Evolutionary conservation across 2,113 vertebrate species (phyloP).

Genomic region (Cyrtonyx montezumae): DNA sequence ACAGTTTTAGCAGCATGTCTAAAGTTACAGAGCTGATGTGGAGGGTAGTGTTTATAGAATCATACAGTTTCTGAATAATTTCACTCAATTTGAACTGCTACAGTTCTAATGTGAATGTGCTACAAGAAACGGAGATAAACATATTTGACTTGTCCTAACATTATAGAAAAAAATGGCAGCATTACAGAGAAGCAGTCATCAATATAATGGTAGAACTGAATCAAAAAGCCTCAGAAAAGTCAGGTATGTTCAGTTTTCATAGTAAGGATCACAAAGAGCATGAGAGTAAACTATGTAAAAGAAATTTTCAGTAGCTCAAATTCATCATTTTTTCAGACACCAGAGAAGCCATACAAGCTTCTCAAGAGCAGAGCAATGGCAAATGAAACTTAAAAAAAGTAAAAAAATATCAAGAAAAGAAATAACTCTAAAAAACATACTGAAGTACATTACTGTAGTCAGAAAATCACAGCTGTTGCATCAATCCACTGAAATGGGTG

Average conservation of each 20-base stretch:
- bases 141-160: not conserved
- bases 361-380: not conserved
- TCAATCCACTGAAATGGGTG: not conserved
- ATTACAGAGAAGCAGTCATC: not conserved
- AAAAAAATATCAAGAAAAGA: not conserved
- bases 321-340: constrained; percentile 5
- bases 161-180: not conserved
- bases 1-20: not conserved
- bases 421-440: not conserved
- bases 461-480: not conserved
- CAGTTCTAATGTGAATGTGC: not conserved
- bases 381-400: not conserved
- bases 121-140: constrained; percentile 9
- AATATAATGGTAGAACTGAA: not conserved
- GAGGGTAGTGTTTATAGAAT: not conserved
- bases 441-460: not conserved
- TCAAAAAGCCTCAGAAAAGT: not conserved
- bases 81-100: not conserved
- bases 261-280: not conserved
- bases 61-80: not conserved
- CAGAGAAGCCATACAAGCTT: not conserved
- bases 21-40: not conserved
- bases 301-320: not conserved
- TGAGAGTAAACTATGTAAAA: not conserved
- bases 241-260: not conserved